phyloP scores from a whole-genome alignment of 2,113 vertebrate genomes.

The Lota lota region DNA sequence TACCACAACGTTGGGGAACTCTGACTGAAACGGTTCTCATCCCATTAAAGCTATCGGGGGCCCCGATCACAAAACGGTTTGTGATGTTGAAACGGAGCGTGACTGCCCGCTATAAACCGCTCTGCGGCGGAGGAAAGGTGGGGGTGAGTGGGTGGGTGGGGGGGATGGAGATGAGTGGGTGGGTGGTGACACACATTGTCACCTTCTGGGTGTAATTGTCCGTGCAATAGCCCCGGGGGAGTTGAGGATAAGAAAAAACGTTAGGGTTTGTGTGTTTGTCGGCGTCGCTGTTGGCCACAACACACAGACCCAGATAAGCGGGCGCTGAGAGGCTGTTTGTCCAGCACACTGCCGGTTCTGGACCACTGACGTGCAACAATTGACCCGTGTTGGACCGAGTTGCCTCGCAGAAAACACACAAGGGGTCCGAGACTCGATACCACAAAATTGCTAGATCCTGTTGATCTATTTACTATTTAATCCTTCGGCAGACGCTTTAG shows the following conservation, averaged over 20 bases:
- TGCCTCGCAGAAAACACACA: no score
- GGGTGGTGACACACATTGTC: constrained; percentile 30
- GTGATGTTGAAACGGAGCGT: constrained; percentile 60
- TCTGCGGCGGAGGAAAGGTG: constrained; percentile 19
- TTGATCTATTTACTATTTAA: no score
- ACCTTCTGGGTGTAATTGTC: constrained; percentile 39
- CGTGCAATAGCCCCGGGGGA: constrained; percentile 25
- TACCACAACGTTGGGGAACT: no score
- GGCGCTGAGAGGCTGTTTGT: no score
- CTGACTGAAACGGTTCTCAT: no score
- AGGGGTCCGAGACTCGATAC: no score
- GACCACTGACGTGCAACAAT: no score
- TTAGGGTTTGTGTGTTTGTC: constrained; percentile 20
- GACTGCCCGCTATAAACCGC: constrained; percentile 40
- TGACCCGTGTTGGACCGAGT: no score
- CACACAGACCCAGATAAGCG: not conserved
- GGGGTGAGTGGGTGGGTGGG: not conserved
- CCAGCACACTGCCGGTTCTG: no score
- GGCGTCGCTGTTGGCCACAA: not conserved
- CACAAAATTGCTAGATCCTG: no score
- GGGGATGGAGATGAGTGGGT: no score
- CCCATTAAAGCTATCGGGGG: constrained; percentile 37
- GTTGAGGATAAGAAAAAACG: not conserved
- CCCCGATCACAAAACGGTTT: constrained; percentile 61
- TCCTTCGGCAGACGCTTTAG: no score